phyloP scores from a whole-genome alignment of 2,113 vertebrate genomes.

The Sterrhoptilus dennistouni region DNA sequence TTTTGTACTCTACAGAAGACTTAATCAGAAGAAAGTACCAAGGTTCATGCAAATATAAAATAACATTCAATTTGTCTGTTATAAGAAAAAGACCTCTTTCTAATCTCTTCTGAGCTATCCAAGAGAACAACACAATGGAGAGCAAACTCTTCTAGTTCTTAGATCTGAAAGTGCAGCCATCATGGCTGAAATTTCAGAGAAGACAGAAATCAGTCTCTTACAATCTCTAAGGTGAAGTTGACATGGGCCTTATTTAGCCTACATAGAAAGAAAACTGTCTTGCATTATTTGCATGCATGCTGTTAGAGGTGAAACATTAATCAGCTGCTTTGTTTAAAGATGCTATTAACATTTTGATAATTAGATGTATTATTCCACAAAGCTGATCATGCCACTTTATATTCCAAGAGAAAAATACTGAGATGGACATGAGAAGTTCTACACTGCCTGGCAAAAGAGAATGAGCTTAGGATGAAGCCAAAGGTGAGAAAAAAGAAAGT shows the following conservation, averaged over 20 bases:
- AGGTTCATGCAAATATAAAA: neutral
- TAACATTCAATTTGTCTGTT: neutral
- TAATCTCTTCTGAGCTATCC: neutral
- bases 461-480: neutral
- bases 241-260: neutral
- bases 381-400: neutral
- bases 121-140: neutral
- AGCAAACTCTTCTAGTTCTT: neutral
- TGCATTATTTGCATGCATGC: neutral
- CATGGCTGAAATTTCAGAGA: neutral
- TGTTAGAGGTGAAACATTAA: neutral
- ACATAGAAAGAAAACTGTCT: neutral
- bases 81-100: neutral
- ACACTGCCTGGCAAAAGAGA: neutral
- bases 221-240: neutral
- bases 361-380: neutral
- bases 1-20: neutral
- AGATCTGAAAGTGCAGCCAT: neutral
- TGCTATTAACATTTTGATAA: neutral
- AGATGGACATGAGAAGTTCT: neutral
- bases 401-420: neutral
- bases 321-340: neutral
- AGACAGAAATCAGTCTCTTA: neutral
- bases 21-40: neutral
- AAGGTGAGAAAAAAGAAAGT: neutral